Percentiles rank a stretch among this genome's conserved stretches.
Evolutionary conservation across 92 coral and sea anemone genomes (phyloP).

Genomic region (Paramuricea clavata): DNA sequence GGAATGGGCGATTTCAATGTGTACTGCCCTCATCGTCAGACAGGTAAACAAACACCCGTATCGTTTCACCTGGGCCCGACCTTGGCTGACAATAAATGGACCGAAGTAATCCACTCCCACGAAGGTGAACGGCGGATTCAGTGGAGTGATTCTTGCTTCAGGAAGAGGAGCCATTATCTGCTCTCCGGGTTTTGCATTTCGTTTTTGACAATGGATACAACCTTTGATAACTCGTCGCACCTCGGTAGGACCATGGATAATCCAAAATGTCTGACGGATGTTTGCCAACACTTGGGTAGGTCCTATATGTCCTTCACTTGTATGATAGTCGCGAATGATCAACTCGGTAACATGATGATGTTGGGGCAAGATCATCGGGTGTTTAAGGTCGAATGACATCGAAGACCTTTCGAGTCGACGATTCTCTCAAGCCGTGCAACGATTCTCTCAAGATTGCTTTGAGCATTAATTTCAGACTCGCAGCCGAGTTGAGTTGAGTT

Average conservation of each 20-base stretch:
- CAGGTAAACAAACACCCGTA: conserved; percentile 2
- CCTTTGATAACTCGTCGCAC: neutral
- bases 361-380: neutral
- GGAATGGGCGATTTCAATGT: neutral
- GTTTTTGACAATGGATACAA: neutral
- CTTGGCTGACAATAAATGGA: neutral
- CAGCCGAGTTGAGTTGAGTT: no score
- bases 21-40: conserved; percentile 10
- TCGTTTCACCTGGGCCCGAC: neutral
- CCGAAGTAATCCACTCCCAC: conserved; percentile 7
- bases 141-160: neutral
- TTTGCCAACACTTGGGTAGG: conserved; percentile 6
- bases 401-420: no score
- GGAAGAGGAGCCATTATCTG: conserved; percentile 5
- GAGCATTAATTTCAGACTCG: no score
- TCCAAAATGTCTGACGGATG: neutral
- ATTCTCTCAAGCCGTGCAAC: neutral
- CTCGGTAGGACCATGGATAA: conserved; percentile 2
- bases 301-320: neutral
- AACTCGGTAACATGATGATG: neutral
- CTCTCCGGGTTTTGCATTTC: conserved; percentile 5
- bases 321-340: neutral
- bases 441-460: no score
- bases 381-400: neutral
- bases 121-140: neutral